These are phyloP conservation scores for Helicoverpa armigera DNA, from an alignment of 1,140 invertebrate genomes.

Conservation along the genomic window DNA sequence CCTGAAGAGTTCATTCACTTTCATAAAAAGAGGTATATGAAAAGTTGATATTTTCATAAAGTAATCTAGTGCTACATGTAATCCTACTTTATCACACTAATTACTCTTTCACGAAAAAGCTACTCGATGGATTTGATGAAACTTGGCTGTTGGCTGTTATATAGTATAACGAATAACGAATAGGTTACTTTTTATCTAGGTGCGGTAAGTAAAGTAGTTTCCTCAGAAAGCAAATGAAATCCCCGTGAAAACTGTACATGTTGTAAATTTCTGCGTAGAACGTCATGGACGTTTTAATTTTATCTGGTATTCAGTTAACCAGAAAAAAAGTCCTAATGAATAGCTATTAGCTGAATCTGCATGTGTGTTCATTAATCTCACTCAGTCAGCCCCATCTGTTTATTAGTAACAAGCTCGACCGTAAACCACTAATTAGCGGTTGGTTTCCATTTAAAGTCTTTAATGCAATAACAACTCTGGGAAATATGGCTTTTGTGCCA, in stretches of 20 bases:
- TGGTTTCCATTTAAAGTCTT: conserved; percentile 4
- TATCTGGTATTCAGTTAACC: not conserved
- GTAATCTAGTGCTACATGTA: not conserved
- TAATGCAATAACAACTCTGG: not conserved
- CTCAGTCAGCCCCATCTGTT: not conserved
- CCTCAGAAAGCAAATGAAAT: too few species aligned
- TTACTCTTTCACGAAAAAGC: too few species aligned
- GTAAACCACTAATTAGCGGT: conserved; percentile 22
- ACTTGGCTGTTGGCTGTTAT: too few species aligned
- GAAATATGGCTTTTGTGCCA: not conserved
- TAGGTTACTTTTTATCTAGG: too few species aligned
- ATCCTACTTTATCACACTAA: too few species aligned
- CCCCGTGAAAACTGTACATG: too few species aligned
- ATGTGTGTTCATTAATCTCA: conserved; percentile 15
- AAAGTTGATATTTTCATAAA: not conserved
- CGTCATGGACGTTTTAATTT: not conserved
- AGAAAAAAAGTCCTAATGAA: not conserved
- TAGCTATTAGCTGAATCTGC: conserved; percentile 5
- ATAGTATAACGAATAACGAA: too few species aligned
- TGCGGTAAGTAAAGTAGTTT: too few species aligned
- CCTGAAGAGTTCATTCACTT: not conserved
- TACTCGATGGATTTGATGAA: too few species aligned
- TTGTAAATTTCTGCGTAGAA: too few species aligned
- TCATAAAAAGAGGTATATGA: not conserved
- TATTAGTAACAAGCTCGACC: conserved; percentile 7